Evolutionary conservation across 2,113 vertebrate species (phyloP), one percentile per base, ranked within the genome.

Genomic region (Lonchura striata): DNA sequence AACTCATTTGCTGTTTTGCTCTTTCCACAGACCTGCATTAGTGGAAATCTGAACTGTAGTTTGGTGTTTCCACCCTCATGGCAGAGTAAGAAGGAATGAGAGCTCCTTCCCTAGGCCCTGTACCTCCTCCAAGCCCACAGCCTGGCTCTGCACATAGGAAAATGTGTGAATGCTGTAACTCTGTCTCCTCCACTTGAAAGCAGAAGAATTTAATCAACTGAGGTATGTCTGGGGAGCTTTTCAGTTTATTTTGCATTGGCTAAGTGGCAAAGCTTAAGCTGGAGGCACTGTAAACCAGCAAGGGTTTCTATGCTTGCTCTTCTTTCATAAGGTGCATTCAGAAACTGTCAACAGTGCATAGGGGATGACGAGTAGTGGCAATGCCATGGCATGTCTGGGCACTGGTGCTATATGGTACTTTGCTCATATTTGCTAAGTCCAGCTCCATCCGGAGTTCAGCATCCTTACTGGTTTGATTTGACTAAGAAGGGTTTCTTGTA

Each of bases 291-390:
- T 24, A 31, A 66, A 30, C 14, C 31, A 81, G 13, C 46, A 56
- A 0, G 4, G 28, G 22, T 68, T 78, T 66, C 64, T 87, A 1
- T 2, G 2, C 47, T 64, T 49, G 12, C 23, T 79, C 25, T 57
- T 16, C 19, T 53, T 91, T 39, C 52, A 19, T 50, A 56, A 56
- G 35, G 22, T 65, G 5, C 2, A 3, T 53, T 87, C 24, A 72
- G 33, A 70, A 84, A 33, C 56, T 75, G 47, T 20, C 42, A 49
- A 4, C 7, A 57, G 27, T 5, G 22, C 5, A 24, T 6, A 47
- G 23, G 15, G 24, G 6, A 8, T 0, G 1, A 14, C 0, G 3
- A 75, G 15, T 9, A 35, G 52, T 22, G 39, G n/a, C 53, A 50
- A 27, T 13, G 7, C 35, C 7, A 1, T 18, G n/a, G 22, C 2